phyloP scores from a whole-genome alignment of 2,797 vertebrate genomes.

The Nyctibius grandis region DNA sequence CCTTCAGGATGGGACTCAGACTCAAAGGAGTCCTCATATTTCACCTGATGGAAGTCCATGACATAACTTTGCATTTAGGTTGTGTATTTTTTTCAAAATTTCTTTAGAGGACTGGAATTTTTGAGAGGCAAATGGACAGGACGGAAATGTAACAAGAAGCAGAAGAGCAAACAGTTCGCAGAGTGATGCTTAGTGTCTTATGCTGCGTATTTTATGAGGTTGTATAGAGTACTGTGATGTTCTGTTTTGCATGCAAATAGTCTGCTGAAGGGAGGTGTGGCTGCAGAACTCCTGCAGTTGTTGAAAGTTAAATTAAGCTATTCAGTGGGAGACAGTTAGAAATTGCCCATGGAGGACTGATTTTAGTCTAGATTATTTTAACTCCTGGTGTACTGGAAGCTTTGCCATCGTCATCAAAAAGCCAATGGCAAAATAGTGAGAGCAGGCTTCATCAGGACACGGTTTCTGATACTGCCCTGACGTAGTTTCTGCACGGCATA shows the following conservation, averaged over 20 bases:
- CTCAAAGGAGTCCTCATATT: background rate
- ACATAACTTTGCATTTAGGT: background rate
- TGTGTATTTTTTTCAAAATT: background rate
- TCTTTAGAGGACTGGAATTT: background rate
- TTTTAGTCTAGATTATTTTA: background rate
- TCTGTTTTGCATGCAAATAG: background rate
- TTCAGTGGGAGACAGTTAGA: background rate
- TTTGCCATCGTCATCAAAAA: background rate
- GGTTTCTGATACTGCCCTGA: background rate
- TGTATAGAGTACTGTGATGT: background rate
- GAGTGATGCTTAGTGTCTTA: background rate
- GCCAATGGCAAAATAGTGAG: background rate
- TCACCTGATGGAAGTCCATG: background rate
- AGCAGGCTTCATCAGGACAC: background rate
- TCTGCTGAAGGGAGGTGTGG: background rate
- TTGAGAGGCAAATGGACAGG: background rate
- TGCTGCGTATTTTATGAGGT: background rate
- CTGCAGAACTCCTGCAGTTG: background rate
- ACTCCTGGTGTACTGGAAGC: background rate
- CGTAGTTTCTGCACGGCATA: fast-evolving
- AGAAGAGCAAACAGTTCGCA: background rate
- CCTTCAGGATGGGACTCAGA: background rate
- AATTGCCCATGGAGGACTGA: background rate
- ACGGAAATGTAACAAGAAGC: background rate
- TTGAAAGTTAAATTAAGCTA: background rate